A percentile compares a stretch with the other conserved stretches of the same genome.
These are phyloP conservation scores for Platycheirus rosarum DNA, from an alignment of 2,888 invertebrate genomes.

Conservation along the genomic window DNA sequence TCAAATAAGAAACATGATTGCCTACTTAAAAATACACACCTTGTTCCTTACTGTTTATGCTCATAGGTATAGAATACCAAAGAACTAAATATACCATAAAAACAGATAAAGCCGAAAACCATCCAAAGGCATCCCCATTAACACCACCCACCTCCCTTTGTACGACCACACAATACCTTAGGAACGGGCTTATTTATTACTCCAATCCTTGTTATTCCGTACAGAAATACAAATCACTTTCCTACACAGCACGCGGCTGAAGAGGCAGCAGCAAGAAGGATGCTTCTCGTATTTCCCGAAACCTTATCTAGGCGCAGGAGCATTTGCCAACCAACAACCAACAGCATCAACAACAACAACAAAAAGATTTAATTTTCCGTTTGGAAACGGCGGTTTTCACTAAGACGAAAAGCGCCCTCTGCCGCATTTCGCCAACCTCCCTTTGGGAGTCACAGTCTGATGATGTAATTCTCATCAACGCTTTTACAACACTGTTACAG, in stretches of 20 bases:
- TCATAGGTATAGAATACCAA: neutral
- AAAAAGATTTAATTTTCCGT: conserved; percentile 48
- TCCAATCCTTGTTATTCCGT: conserved; percentile 39
- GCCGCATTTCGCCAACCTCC: neutral
- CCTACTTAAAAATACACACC: conserved; percentile 48
- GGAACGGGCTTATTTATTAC: conserved; percentile 56
- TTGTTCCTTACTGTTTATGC: conserved; percentile 4
- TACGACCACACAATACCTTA: conserved; percentile 17
- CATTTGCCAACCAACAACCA: neutral
- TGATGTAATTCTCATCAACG: conserved; percentile 69
- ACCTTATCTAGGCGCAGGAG: conserved; percentile 46
- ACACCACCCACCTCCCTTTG: neutral
- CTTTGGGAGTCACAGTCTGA: conserved; percentile 18
- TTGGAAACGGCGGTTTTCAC: conserved; percentile 43
- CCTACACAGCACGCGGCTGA: conserved; percentile 22
- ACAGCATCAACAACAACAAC: conserved; percentile 9
- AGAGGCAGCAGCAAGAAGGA: conserved; percentile 25
- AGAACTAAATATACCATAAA: conserved; percentile 18
- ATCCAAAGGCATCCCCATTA: conserved; percentile 11
- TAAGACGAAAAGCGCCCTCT: conserved; percentile 22
- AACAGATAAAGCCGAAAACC: conserved; percentile 54
- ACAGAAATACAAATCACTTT: conserved; percentile 50
- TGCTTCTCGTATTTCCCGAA: conserved; percentile 25
- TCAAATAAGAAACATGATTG: conserved; percentile 54
- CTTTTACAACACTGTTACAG: conserved; percentile 57